Evolutionary conservation across 2,797 vertebrate species (phyloP).

Genomic region (Lateolabrax maculatus): DNA sequence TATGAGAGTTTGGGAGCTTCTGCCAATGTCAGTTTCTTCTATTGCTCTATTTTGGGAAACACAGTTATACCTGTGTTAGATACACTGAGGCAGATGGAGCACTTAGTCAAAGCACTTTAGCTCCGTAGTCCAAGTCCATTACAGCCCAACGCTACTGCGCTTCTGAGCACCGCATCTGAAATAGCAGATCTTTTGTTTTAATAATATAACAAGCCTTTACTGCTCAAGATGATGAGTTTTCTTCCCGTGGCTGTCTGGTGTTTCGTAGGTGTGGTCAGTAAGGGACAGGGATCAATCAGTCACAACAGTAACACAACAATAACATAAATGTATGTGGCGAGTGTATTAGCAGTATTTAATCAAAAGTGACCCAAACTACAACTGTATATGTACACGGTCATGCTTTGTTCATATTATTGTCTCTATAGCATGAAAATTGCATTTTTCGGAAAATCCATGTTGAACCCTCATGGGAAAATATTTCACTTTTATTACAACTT

Average conservation of each 20-base stretch:
- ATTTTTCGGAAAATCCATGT: neutral
- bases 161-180: slow-evolving; percentile 14
- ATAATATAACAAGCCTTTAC: slow-evolving; percentile 52
- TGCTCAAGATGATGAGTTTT: slow-evolving; percentile 4
- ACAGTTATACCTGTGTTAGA: slow-evolving; percentile 60
- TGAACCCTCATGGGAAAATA: neutral
- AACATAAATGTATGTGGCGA: neutral
- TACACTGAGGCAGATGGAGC: slow-evolving; percentile 65
- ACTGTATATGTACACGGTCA: no score
- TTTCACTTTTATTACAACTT: neutral
- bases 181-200: slow-evolving; percentile 43
- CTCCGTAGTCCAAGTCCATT: slow-evolving; percentile 50
- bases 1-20: slow-evolving; percentile 26
- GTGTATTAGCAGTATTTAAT: no score
- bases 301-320: neutral
- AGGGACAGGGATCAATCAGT: neutral
- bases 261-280: neutral
- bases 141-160: slow-evolving; percentile 7
- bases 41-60: slow-evolving; percentile 64
- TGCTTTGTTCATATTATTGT: neutral
- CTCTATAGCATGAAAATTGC: neutral
- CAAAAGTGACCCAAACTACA: no score
- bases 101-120: slow-evolving; percentile 74
- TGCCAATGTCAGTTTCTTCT: slow-evolving; percentile 31
- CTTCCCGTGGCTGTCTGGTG: neutral